These are phyloP conservation scores for Hydrophis major DNA, from an alignment of 2,797 vertebrate species.

Conservation along the genomic window DNA sequence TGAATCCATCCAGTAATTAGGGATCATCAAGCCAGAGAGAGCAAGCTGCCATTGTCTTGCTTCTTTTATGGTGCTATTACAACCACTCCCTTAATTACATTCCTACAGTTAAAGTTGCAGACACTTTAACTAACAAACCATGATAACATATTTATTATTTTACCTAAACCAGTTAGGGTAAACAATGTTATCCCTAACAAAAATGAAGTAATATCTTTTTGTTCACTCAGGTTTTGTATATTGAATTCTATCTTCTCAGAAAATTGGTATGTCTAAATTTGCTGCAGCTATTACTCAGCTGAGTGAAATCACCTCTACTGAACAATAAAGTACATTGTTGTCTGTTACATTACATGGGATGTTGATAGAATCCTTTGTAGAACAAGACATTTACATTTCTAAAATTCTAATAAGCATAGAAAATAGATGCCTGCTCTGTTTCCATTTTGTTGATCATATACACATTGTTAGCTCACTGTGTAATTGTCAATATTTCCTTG, in stretches of 20 bases:
- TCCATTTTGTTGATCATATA: not conserved
- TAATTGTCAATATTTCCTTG: not conserved
- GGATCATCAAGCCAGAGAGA: too few species aligned
- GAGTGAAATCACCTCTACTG: not conserved
- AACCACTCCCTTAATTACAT: too few species aligned
- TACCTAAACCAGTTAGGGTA: too few species aligned
- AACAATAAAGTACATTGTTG: not conserved
- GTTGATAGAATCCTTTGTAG: not conserved
- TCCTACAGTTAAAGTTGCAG: too few species aligned
- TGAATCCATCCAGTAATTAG: too few species aligned
- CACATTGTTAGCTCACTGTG: not conserved
- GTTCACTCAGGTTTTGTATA: not conserved
- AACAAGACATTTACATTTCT: not conserved
- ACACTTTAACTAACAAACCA: too few species aligned
- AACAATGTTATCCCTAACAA: too few species aligned
- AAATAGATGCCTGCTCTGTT: not conserved
- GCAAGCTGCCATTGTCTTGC: too few species aligned
- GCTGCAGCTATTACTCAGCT: not conserved
- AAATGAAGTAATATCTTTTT: not conserved
- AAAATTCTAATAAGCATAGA: not conserved
- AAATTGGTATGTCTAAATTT: not conserved
- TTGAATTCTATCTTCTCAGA: not conserved
- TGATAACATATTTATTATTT: too few species aligned
- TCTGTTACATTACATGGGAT: not conserved
- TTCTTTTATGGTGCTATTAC: too few species aligned